Evolutionary conservation across 2,888 invertebrate genomes (phyloP).

Genomic region (Drosophila leonis): DNA sequence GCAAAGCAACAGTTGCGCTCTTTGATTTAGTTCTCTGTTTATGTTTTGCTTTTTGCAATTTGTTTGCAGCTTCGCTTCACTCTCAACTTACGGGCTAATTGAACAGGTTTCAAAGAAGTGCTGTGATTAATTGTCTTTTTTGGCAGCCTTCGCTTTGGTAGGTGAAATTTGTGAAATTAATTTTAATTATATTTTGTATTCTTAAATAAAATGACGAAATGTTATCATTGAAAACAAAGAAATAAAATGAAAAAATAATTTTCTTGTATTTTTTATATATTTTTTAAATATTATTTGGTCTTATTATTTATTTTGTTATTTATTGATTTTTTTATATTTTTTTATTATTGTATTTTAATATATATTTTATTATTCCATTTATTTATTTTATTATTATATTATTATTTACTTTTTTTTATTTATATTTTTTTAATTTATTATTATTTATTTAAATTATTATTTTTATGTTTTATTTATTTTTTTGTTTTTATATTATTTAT

Average conservation of each 20-base stretch:
- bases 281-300: background rate
- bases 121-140: background rate
- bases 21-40: constrained; percentile 59
- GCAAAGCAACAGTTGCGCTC: constrained; percentile 19
- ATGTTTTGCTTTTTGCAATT: constrained; percentile 26
- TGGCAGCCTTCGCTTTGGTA: background rate
- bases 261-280: too few species aligned
- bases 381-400: too few species aligned
- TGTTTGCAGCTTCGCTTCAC: constrained; percentile 3
- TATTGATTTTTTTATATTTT: too few species aligned
- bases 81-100: constrained; percentile 37
- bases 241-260: too few species aligned
- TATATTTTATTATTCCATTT: background rate
- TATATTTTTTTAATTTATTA: too few species aligned
- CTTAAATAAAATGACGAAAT: background rate
- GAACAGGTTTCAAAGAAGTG: constrained; percentile 17
- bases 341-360: too few species aligned
- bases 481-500: too few species aligned
- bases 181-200: background rate
- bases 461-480: too few species aligned
- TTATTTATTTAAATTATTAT: too few species aligned
- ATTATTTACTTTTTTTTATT: too few species aligned
- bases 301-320: too few species aligned
- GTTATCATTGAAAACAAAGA: too few species aligned
- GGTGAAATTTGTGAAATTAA: constrained; percentile 7